A percentile compares a stretch with the other conserved stretches of the same genome.
Evolutionary conservation across 2,888 invertebrate species (phyloP).

Genomic region (Schizaphis graminum): DNA sequence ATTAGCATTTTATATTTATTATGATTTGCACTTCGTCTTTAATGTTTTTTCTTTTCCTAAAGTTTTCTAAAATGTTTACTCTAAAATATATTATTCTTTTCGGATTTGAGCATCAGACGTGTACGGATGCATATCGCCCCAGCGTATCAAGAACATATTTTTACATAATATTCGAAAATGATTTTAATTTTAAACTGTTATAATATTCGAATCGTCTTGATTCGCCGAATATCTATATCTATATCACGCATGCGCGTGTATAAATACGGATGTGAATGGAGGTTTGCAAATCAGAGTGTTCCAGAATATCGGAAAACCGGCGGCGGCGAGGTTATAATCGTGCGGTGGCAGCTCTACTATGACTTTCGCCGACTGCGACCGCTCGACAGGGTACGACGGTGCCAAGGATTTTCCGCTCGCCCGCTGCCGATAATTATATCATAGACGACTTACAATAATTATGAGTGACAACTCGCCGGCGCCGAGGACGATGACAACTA

Average conservation of each 20-base stretch:
- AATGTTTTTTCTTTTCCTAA: background rate
- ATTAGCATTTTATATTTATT: background rate
- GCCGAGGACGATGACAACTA: background rate
- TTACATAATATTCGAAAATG: background rate
- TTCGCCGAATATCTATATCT: too few species aligned
- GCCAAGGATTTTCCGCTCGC: slow-evolving; percentile 44
- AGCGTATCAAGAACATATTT: background rate
- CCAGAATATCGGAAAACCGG: background rate
- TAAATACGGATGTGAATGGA: background rate
- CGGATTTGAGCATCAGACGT: background rate
- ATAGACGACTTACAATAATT: background rate
- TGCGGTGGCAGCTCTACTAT: background rate
- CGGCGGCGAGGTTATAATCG: background rate
- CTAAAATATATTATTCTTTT: background rate
- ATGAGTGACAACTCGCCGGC: background rate
- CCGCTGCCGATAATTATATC: slow-evolving; percentile 27
- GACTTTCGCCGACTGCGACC: slow-evolving; percentile 14
- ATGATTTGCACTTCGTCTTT: background rate
- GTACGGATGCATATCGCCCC: background rate
- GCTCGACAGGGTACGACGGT: slow-evolving; percentile 21
- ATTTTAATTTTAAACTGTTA: background rate
- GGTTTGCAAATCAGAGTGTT: background rate
- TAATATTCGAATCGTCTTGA: background rate
- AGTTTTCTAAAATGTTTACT: background rate
- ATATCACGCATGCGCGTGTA: background rate